Evolutionary conservation across 2,797 vertebrate species (phyloP).

Genomic region (Sebastolobus alascanus): DNA sequence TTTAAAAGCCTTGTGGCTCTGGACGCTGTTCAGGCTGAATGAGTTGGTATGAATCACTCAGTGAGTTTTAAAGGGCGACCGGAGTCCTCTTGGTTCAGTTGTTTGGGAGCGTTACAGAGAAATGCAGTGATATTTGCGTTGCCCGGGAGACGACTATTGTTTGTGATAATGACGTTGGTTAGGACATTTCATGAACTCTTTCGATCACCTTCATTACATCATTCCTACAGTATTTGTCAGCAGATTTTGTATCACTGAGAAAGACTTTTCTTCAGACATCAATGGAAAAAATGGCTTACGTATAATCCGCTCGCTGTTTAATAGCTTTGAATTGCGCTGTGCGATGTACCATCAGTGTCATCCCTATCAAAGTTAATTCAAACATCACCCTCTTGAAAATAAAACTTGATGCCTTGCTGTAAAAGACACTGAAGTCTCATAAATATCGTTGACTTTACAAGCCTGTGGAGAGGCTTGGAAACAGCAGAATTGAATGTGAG

Average conservation of each 20-base stretch:
- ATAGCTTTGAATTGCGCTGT: constrained; percentile 42
- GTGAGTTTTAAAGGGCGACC: constrained; percentile 53
- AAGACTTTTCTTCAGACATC: constrained; percentile 22
- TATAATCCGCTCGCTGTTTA: constrained; percentile 32
- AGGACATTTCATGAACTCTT: constrained; percentile 39
- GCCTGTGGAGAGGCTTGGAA: constrained; percentile 48
- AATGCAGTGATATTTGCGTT: constrained; percentile 52
- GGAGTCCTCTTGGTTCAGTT: constrained; percentile 40
- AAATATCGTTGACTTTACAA: constrained; percentile 76
- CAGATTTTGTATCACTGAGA: constrained; percentile 9
- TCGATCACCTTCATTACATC: constrained; percentile 43
- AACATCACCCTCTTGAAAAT: constrained; percentile 66
- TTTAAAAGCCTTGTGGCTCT: constrained; percentile 67
- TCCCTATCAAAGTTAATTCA: constrained; percentile 55
- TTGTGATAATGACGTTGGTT: constrained; percentile 70
- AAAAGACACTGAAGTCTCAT: constrained; percentile 49
- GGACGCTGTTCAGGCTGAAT: constrained; percentile 60
- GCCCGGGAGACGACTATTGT: constrained; percentile 60
- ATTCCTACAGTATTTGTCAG: constrained; percentile 28
- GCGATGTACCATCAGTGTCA: constrained; percentile 51
- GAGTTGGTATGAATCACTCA: constrained; percentile 69
- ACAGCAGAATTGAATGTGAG: constrained; percentile 40
- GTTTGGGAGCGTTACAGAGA: constrained; percentile 32
- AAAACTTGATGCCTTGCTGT: constrained; percentile 46
- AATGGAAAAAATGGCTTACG: constrained; percentile 3